Conservation (phyloP, 2,797 vertebrate genomes). For the Adelosebastes latens region DNA sequence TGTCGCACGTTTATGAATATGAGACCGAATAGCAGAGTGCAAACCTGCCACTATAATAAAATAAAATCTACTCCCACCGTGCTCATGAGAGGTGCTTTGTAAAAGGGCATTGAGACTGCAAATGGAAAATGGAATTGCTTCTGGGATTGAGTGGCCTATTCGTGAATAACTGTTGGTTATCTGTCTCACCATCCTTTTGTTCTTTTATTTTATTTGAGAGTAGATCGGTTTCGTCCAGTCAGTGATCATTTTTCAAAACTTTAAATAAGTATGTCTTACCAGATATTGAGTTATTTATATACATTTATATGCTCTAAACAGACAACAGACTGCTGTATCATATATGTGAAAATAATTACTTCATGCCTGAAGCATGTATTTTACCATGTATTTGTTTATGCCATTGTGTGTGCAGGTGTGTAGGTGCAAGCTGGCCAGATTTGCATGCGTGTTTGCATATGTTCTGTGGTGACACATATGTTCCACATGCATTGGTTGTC, state of each 20-base stretch:
- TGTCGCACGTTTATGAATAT: constrained; percentile 29
- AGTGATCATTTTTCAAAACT: neutral
- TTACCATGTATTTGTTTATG: neutral
- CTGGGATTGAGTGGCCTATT: constrained; percentile 14
- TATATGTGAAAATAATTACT: neutral
- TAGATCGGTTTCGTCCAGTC: neutral
- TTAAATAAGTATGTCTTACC: neutral
- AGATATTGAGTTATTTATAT: neutral
- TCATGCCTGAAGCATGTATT: neutral
- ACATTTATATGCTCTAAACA: neutral
- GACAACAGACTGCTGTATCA: neutral
- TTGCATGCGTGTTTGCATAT: constrained; percentile 26
- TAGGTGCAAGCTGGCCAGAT: neutral
- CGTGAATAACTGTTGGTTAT: neutral
- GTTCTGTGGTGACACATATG: constrained; percentile 4
- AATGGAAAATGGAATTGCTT: constrained; percentile 59
- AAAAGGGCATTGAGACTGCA: constrained; percentile 11
- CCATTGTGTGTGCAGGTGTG: neutral
- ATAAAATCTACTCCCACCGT: constrained; percentile 1
- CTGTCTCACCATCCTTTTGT: neutral
- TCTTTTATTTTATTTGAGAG: neutral
- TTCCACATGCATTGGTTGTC: neutral
- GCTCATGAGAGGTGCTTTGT: constrained; percentile 27
- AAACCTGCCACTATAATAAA: constrained; percentile 41
- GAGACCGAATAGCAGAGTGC: constrained; percentile 3